phyloP scores from a whole-genome alignment of 2,797 vertebrate genomes.

The Dromococcyx pavoninus region DNA sequence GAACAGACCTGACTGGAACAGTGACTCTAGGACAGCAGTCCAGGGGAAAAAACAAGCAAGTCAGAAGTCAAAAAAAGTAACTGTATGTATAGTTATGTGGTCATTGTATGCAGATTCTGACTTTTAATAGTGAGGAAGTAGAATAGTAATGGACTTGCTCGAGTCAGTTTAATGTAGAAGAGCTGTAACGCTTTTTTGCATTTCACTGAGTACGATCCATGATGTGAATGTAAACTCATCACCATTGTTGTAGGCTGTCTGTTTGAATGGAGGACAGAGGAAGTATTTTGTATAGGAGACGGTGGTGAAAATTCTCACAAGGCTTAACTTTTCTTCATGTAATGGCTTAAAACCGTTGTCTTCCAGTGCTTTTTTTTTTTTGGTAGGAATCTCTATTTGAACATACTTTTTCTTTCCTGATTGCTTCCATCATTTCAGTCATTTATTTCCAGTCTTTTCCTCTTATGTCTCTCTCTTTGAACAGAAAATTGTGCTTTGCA shows the following conservation, averaged over 20 bases:
- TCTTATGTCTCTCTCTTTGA: neutral
- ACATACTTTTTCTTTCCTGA: neutral
- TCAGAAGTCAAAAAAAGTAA: too few relatives aligned
- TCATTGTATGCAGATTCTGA: neutral
- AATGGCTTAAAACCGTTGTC: neutral
- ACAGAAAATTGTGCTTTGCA: neutral
- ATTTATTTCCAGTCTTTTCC: neutral
- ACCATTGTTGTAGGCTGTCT: rapidly evolving
- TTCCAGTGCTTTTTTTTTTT: neutral
- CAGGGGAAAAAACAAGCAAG: neutral
- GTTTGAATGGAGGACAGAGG: neutral
- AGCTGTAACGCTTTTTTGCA: neutral
- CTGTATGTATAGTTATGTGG: neutral
- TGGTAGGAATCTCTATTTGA: neutral
- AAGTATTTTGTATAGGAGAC: neutral
- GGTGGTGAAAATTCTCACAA: neutral
- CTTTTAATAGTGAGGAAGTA: neutral
- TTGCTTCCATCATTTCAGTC: neutral
- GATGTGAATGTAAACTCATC: neutral
- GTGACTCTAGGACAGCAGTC: neutral
- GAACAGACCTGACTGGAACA: neutral
- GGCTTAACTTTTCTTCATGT: neutral
- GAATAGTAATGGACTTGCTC: neutral
- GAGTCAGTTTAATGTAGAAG: neutral
- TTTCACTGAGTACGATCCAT: neutral